Conservation (phyloP, 2,888 invertebrate species). For the Formica aserva region DNA sequence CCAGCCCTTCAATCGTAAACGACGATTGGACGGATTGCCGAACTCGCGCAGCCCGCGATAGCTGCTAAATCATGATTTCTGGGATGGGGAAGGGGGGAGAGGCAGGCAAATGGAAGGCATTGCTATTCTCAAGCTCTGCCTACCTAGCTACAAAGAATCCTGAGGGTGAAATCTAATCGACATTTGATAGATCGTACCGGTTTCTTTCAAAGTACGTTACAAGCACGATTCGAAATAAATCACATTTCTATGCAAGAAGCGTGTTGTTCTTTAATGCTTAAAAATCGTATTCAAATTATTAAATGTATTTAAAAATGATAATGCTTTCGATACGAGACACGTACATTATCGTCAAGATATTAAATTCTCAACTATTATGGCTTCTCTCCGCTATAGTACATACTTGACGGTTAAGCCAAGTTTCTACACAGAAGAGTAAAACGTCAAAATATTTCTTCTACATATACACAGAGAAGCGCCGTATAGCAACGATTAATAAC, state of each 20-base stretch:
- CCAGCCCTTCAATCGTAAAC: slow-evolving; percentile 72
- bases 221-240: not conserved
- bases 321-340: not conserved
- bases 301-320: not conserved
- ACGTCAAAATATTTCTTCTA: slow-evolving; percentile 36
- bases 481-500: slow-evolving; percentile 36
- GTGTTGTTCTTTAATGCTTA: not conserved
- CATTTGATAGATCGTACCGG: slow-evolving; percentile 36
- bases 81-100: slow-evolving; percentile 42
- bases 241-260: not conserved
- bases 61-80: slow-evolving; percentile 68
- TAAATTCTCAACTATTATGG: not conserved
- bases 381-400: not conserved
- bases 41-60: slow-evolving; percentile 63
- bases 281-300: not conserved
- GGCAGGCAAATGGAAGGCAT: slow-evolving; percentile 38
- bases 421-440: slow-evolving; percentile 4
- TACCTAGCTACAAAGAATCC: slow-evolving; percentile 25
- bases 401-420: not conserved
- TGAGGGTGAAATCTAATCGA: slow-evolving; percentile 30
- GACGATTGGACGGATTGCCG: slow-evolving; percentile 76
- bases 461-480: not conserved
- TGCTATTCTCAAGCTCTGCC: slow-evolving; percentile 57
- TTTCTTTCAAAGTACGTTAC: slow-evolving; percentile 34
- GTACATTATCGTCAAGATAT: not conserved